Evolutionary conservation across 1,140 invertebrate species (phyloP).

Genomic region (Tetranychus urticae): DNA sequence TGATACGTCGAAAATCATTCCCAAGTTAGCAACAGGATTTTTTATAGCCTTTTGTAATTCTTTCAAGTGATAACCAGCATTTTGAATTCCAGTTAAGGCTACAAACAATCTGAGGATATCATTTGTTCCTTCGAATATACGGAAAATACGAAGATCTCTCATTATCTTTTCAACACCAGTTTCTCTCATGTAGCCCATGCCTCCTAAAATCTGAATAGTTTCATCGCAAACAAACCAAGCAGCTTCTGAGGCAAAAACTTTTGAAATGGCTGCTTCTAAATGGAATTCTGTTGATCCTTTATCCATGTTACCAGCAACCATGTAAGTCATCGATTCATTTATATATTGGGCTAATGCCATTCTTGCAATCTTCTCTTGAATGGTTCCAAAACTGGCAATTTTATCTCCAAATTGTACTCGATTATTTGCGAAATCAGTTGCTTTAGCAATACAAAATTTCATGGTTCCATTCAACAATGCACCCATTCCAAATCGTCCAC

Average conservation of each 20-base stretch:
- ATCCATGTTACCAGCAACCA: constrained; percentile 47
- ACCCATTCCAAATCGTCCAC: constrained; percentile 94
- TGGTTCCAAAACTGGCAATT: constrained; percentile 57
- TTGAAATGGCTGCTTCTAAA: constrained; percentile 91
- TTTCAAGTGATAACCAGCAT: constrained; percentile 25
- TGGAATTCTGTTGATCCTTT: constrained; percentile 32
- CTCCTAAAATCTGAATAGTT: constrained; percentile 80
- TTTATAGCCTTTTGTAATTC: constrained; percentile 26
- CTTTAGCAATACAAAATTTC: constrained; percentile 61
- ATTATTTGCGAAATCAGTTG: constrained; percentile 67
- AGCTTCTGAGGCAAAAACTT: constrained; percentile 70
- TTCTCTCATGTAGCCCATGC: constrained; percentile 89
- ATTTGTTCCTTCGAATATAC: constrained; percentile 98
- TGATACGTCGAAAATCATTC: constrained; percentile 43
- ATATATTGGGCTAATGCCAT: constrained; percentile 85
- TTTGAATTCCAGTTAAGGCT: constrained; percentile 53
- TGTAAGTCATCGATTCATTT: constrained; percentile 84
- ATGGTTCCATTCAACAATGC: constrained; percentile 78
- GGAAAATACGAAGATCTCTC: constrained; percentile 83
- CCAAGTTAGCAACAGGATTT: constrained; percentile 25
- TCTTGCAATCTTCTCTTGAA: constrained; percentile 78
- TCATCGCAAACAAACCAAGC: constrained; percentile 88
- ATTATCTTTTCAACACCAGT: constrained; percentile 70
- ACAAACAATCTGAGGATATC: constrained; percentile 94
- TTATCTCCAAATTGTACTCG: constrained; percentile 72